phyloP scores from a whole-genome alignment of 2,113 vertebrate genomes.

The Symphodus melops region DNA sequence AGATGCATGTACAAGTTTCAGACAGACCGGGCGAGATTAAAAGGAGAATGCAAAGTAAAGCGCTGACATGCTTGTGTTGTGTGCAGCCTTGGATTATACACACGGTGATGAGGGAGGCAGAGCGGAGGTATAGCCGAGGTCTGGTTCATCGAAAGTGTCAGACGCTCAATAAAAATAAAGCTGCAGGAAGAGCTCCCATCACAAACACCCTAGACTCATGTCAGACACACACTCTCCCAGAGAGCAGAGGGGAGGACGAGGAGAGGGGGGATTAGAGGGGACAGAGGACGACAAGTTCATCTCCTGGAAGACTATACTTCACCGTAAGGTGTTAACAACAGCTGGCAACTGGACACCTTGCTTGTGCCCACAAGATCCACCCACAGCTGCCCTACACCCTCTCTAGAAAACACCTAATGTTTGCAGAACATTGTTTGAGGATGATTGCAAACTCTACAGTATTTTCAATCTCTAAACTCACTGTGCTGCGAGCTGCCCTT shows the following conservation, averaged over 20 bases:
- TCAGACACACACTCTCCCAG: conserved; percentile 50
- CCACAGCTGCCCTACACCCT: conserved; percentile 26
- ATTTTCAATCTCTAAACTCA: neutral
- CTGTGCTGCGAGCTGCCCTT: neutral
- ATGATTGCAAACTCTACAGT: neutral
- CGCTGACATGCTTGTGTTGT: neutral
- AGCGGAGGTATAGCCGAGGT: conserved; percentile 17
- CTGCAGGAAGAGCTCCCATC: conserved; percentile 43
- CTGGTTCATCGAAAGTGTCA: conserved; percentile 65
- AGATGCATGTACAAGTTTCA: conserved; percentile 19
- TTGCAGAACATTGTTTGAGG: neutral
- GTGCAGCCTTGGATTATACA: conserved; percentile 7
- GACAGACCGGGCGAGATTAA: conserved; percentile 1
- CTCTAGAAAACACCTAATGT: neutral
- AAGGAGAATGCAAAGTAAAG: conserved; percentile 6
- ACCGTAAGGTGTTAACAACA: conserved; percentile 70
- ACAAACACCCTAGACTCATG: conserved; percentile 52
- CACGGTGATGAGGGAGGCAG: conserved; percentile 44
- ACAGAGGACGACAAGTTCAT: conserved; percentile 64
- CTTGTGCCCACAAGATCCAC: conserved; percentile 47
- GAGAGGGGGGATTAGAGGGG: conserved; percentile 43
- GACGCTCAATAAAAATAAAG: conserved; percentile 67
- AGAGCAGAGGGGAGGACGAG: conserved; percentile 27
- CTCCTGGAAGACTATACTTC: conserved; percentile 57
- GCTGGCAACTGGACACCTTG: conserved; percentile 57